These are phyloP conservation scores for Hedya salicella DNA, from an alignment of 2,888 invertebrate species.

Conservation along the genomic window DNA sequence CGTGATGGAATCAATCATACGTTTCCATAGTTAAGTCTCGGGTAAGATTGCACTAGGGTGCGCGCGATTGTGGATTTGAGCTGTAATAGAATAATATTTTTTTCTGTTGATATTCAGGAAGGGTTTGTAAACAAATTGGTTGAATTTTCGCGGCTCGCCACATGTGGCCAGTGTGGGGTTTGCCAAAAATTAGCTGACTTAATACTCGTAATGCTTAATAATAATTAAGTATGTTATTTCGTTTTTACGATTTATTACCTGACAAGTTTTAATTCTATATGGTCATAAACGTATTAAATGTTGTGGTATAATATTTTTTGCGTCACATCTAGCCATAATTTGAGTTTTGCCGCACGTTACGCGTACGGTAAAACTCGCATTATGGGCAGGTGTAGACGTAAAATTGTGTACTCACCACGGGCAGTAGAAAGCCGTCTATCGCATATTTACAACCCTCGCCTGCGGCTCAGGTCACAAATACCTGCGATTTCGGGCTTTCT, in stretches of 20 bases:
- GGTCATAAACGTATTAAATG: too few species aligned
- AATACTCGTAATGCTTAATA: slow-evolving; percentile 16
- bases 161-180: slow-evolving; percentile 27
- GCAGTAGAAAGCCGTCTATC: too few species aligned
- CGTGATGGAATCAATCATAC: slow-evolving; percentile 41
- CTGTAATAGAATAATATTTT: slow-evolving; percentile 36
- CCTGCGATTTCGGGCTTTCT: too few species aligned
- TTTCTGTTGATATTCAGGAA: slow-evolving; percentile 37
- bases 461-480: too few species aligned
- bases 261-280: not conserved
- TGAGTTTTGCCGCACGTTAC: too few species aligned
- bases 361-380: too few species aligned
- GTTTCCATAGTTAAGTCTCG: slow-evolving; percentile 36
- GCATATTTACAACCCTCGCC: too few species aligned
- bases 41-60: slow-evolving; percentile 40
- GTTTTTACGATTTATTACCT: slow-evolving; percentile 9
- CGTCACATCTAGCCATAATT: too few species aligned
- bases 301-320: too few species aligned
- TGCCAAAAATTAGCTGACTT: slow-evolving; percentile 18
- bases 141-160: slow-evolving; percentile 35
- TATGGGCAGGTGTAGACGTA: too few species aligned
- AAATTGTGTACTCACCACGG: too few species aligned
- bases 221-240: not conserved
- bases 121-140: slow-evolving; percentile 38
- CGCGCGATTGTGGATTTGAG: slow-evolving; percentile 36